Evolutionary conservation across 2,797 vertebrate species (phyloP).

Genomic region (Clarias pachynema): DNA sequence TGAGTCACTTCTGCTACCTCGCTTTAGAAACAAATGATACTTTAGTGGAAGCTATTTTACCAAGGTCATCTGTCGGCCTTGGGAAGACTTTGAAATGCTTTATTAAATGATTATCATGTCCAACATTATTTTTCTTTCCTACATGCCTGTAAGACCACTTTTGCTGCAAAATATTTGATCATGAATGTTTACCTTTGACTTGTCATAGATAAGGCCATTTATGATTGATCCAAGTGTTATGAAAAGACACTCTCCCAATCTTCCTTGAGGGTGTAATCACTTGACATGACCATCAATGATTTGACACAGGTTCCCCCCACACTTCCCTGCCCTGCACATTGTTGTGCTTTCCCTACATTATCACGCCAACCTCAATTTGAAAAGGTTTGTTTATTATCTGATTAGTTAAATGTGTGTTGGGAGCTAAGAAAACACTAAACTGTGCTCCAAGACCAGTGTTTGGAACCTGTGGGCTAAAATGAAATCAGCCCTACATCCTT

Average conservation of each 20-base stretch:
- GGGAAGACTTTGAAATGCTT: not conserved
- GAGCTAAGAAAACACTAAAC: no score
- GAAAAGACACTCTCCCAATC: not conserved
- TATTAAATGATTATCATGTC: not conserved
- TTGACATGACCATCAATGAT: not conserved
- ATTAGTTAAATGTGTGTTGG: no score
- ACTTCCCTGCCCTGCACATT: no score
- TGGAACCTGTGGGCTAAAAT: not conserved
- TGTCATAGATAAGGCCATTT: not conserved
- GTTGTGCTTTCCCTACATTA: no score
- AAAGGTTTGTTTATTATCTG: no score
- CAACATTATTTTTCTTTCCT: not conserved
- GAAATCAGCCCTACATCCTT: not conserved
- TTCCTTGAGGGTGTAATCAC: not conserved
- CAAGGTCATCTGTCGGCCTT: not conserved
- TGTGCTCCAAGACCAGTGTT: no score
- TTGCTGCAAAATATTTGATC: not conserved
- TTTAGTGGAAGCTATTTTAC: not conserved
- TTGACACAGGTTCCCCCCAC: no score
- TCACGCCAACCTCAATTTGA: no score
- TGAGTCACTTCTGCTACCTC: slow-evolving; percentile 34
- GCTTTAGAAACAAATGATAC: slow-evolving; percentile 5
- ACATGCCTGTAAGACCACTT: not conserved
- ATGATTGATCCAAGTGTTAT: not conserved
- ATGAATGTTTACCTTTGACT: not conserved